These are phyloP conservation scores for Sinocyclocheilus anophthalmus DNA, from an alignment of 2,113 vertebrate species.

Conservation along the genomic window DNA sequence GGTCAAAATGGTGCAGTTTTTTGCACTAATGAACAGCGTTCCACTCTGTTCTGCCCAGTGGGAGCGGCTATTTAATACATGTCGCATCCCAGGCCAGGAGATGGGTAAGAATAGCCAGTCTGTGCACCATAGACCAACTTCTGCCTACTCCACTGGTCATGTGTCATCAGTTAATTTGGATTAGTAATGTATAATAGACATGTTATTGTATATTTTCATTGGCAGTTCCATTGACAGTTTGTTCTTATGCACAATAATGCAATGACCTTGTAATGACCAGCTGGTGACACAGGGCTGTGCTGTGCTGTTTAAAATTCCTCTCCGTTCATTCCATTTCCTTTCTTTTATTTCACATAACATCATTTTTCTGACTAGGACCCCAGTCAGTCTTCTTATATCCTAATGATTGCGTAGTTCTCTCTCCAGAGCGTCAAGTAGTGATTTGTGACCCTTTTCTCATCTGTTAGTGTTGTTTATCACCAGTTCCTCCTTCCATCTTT, in stretches of 20 bases:
- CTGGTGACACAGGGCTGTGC: constrained; percentile 8
- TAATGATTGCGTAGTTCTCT: constrained; percentile 12
- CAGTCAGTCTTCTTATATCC: background rate
- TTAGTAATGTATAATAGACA: background rate
- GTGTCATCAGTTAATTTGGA: constrained; percentile 47
- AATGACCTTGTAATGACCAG: background rate
- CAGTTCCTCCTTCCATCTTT: constrained; percentile 21
- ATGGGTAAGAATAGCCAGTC: constrained; percentile 82
- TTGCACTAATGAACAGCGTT: constrained; percentile 87
- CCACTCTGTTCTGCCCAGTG: constrained; percentile 97
- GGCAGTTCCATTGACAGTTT: background rate
- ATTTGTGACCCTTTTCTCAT: constrained; percentile 3
- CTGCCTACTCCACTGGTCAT: constrained; percentile 52
- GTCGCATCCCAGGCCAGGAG: constrained; percentile 87
- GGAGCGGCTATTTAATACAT: constrained; percentile 95
- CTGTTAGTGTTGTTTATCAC: background rate
- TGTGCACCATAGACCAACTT: constrained; percentile 38
- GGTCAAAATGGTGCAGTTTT: constrained; percentile 78
- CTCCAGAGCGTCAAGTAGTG: background rate
- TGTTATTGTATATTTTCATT: background rate
- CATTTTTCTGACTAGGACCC: background rate
- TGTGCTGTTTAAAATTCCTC: background rate
- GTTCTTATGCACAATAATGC: background rate
- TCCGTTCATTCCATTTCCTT: background rate
- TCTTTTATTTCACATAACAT: background rate